Evolutionary conservation across 64 coral and sea anemone species (phyloP), one percentile per base, ranked within the genome.

Genomic region (Pocillopora damicornis): DNA sequence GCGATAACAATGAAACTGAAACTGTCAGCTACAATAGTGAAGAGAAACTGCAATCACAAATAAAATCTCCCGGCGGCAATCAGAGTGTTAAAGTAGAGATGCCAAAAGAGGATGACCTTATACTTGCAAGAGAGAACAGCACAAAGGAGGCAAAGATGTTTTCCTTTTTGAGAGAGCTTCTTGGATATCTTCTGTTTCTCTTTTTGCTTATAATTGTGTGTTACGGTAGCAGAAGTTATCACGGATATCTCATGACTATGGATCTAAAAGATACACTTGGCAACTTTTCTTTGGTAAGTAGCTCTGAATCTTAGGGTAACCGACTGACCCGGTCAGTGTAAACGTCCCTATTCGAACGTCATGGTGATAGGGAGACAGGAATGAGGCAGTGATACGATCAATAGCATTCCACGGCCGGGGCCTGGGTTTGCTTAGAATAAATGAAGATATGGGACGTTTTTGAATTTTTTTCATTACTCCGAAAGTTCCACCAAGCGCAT

Each of bases 81-180:
- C 73, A 64, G 4, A 89, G 9, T 7, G 15, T 71, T 18, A 2
- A 60, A 18, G 69, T 80, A 37, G 58, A 71, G 15, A 20, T 67
- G 15, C 35, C 38, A 30, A 34, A 74, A 15, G 90, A 88, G 59
- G 67, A 77, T 0, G 89, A 95, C 9, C 23, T 95, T 11, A 23
- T 86, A 18, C 58, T 18, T 17, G 93, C 90, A 1, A 92, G 76
- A 63, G 80, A 89, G 37, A 89, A 86, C 82, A 78, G 87, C 75
- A 61, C 37, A 0, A 95, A 95, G 38, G 93, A 95, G 65, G 81
- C 76, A 18, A 89, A 86, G 63, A 92, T 92, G 89, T 89, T 92
- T 66, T 65, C 86, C 6, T 89, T 95, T 75, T 61, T 75, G 1
- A 58, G 79, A 59, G 93, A 95, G 56, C 37, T 88, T 26, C 23